Evolutionary conservation across 2,888 invertebrate species (phyloP).

Genomic region (Zhuqinia jingwanae): DNA sequence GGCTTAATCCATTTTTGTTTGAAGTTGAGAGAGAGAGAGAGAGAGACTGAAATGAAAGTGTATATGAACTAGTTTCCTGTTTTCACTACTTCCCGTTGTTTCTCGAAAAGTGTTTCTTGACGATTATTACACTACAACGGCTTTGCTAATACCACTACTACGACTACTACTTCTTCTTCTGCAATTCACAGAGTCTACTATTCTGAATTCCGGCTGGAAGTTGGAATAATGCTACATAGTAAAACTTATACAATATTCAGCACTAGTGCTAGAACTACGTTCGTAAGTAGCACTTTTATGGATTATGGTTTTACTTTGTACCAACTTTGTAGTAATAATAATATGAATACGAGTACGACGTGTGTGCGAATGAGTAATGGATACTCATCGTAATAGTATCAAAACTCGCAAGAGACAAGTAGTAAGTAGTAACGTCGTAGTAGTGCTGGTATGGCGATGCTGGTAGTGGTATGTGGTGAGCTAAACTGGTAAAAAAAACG

Average conservation of each 20-base stretch:
- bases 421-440: too few species aligned
- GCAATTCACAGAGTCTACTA: not conserved
- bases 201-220: too few species aligned
- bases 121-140: slow-evolving; percentile 41
- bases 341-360: slow-evolving; percentile 13
- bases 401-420: slow-evolving; percentile 45
- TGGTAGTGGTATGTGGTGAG: not conserved
- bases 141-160: not conserved
- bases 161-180: not conserved
- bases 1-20: not conserved
- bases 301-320: slow-evolving; percentile 21
- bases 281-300: slow-evolving; percentile 39
- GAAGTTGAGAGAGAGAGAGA: slow-evolving; percentile 28
- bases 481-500: slow-evolving; percentile 38
- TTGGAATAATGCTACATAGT: not conserved
- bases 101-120: slow-evolving; percentile 45
- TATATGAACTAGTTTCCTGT: slow-evolving; percentile 43
- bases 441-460: too few species aligned
- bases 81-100: slow-evolving; percentile 45
- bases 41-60: not conserved
- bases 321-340: not conserved
- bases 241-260: not conserved
- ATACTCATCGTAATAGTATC: not conserved
- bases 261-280: not conserved
- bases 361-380: slow-evolving; percentile 47